Conservation (phyloP, 53 echinoderm and acorn worm genomes). For the Stichopus horrens region DNA sequence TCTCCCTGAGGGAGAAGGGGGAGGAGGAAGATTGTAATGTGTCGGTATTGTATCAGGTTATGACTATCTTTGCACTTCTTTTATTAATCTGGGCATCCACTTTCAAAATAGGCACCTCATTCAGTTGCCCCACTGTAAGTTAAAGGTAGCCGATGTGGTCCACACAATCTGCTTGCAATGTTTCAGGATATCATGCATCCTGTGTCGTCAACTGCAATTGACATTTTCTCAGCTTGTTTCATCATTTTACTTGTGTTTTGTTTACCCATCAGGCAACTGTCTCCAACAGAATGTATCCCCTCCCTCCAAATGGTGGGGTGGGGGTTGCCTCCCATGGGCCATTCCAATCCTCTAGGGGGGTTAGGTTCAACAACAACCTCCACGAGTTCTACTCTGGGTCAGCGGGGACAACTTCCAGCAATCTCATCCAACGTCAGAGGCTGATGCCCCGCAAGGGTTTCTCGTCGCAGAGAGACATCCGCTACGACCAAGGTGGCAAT, state of each 20-base stretch:
- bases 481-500: slow-evolving; percentile 1
- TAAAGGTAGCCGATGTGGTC: too few species aligned
- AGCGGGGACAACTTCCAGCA: slow-evolving; percentile 10
- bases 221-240: too few species aligned
- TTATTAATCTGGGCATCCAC: too few species aligned
- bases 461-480: slow-evolving; percentile 36
- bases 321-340: slow-evolving; percentile 14
- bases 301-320: slow-evolving; percentile 16
- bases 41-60: too few species aligned
- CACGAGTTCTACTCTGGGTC: slow-evolving; percentile 20
- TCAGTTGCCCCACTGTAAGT: too few species aligned
- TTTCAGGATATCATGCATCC: too few species aligned
- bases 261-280: background rate
- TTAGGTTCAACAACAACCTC: background rate
- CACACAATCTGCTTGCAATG: too few species aligned
- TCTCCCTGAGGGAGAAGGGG: too few species aligned
- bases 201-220: too few species aligned
- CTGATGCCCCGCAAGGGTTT: slow-evolving; percentile 42
- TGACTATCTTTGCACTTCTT: too few species aligned
- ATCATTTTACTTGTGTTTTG: background rate
- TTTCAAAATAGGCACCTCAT: too few species aligned
- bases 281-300: slow-evolving; percentile 37
- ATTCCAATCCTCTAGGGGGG: slow-evolving; percentile 36
- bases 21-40: too few species aligned
- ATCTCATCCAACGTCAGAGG: slow-evolving; percentile 36